Percentiles rank a stretch among this genome's conserved stretches.
Conservation (phyloP, 2,113 vertebrate genomes). For the Thryonomys swinderianus region DNA sequence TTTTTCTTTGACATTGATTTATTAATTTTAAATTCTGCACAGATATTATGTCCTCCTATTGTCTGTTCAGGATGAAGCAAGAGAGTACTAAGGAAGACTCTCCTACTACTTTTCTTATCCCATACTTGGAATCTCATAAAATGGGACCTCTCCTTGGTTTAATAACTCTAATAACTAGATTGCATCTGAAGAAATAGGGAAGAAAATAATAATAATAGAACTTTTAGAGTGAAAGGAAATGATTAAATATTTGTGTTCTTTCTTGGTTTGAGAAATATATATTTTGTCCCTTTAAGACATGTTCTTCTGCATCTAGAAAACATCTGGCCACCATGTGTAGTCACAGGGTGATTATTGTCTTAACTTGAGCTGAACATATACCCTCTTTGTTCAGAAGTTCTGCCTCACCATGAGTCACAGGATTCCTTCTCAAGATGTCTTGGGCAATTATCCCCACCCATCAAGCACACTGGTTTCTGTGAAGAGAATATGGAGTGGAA, state of each 20-base stretch:
- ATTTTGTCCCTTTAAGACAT: neutral
- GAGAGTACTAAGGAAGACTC: rapidly evolving
- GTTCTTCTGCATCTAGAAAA: neutral
- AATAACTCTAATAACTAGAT: neutral
- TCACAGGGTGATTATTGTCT: neutral
- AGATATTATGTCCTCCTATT: neutral
- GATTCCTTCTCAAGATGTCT: neutral
- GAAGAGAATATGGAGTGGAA: neutral
- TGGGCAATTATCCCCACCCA: neutral
- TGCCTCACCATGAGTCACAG: neutral
- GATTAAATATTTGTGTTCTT: neutral
- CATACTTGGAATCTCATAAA: neutral
- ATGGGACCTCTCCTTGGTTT: neutral
- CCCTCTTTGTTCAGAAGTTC: neutral
- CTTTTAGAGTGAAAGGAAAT: neutral
- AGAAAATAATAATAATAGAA: neutral
- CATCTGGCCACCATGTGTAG: neutral
- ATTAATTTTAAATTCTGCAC: neutral
- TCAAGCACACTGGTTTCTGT: neutral
- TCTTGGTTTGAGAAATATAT: neutral
- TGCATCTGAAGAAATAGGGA: neutral
- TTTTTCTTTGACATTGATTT: slow-evolving; percentile 17
- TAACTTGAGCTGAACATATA: neutral
- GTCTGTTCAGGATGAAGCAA: neutral
- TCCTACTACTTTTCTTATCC: neutral